phyloP scores from a whole-genome alignment of 2,113 vertebrate genomes.

The Nesoenas mayeri region DNA sequence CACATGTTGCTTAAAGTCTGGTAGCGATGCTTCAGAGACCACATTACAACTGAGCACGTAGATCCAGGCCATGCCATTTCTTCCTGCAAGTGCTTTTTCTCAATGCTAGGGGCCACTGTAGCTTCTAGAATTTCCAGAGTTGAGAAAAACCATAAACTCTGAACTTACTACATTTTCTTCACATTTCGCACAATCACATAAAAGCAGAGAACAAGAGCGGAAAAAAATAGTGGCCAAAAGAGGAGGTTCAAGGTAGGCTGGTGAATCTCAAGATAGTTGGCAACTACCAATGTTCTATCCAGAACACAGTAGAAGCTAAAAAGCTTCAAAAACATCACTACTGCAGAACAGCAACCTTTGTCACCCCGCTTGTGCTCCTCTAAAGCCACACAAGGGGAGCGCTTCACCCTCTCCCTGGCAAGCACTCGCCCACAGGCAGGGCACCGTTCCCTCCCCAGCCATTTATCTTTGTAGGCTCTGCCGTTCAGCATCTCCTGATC shows the following conservation, averaged over 20 bases:
- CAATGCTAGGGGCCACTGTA: constrained; percentile 55
- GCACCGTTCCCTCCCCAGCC: background rate
- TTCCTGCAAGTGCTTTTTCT: constrained; percentile 26
- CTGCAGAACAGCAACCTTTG: background rate
- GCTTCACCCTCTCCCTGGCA: background rate
- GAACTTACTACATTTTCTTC: background rate
- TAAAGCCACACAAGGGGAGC: fast-evolving
- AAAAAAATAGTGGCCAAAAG: background rate
- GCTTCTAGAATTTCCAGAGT: constrained; percentile 13
- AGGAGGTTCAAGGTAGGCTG: background rate
- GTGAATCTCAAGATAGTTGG: background rate
- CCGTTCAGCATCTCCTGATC: fast-evolving
- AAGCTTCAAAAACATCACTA: background rate
- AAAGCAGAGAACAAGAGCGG: background rate
- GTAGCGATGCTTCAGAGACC: background rate
- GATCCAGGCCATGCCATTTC: background rate
- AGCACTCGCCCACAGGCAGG: background rate
- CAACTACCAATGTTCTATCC: background rate
- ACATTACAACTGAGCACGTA: background rate
- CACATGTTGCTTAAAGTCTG: background rate
- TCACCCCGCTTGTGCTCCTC: background rate
- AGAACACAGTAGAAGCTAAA: background rate
- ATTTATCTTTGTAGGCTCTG: background rate
- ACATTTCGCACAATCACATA: background rate
- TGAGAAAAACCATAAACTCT: background rate